phyloP scores from a whole-genome alignment of 2,113 vertebrate species.

The Procavia capensis region DNA sequence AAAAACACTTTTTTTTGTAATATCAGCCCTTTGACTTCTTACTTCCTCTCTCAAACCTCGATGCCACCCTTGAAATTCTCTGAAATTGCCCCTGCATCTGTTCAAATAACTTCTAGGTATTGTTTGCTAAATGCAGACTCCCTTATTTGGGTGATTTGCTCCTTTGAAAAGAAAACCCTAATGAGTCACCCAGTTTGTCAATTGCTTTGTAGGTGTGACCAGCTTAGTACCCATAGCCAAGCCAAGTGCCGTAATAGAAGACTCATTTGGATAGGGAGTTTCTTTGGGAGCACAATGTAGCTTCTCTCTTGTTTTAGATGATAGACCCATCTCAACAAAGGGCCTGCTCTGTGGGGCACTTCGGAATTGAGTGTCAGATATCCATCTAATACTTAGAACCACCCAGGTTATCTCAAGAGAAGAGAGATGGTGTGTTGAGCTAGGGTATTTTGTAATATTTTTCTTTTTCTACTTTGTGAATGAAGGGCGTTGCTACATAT shows the following conservation, averaged over 20 bases:
- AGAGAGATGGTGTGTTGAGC: not conserved
- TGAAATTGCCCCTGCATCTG: not conserved
- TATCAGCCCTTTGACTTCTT: slow-evolving; percentile 36
- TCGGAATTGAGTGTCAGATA: not conserved
- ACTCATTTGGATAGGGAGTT: not conserved
- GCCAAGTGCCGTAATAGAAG: too few relatives aligned
- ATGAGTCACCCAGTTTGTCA: slow-evolving; percentile 52
- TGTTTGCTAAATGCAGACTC: slow-evolving; percentile 12
- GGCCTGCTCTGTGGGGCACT: not conserved
- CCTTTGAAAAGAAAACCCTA: slow-evolving; percentile 52
- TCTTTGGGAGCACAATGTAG: not conserved
- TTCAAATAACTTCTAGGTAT: not conserved
- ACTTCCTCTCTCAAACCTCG: slow-evolving; percentile 42
- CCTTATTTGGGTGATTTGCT: slow-evolving; percentile 64
- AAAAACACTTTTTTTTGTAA: slow-evolving; percentile 66
- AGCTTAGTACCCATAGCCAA: not conserved
- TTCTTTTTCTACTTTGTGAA: not conserved
- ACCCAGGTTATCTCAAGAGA: not conserved
- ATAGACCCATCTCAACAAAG: not conserved
- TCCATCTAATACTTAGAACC: not conserved
- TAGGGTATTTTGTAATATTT: not conserved
- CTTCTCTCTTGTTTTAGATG: not conserved
- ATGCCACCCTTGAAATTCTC: slow-evolving; percentile 19
- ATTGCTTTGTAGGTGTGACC: slow-evolving; percentile 48
- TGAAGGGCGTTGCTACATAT: not conserved